Evolutionary conservation across 1,140 invertebrate genomes (phyloP), one percentile per base, ranked within the genome.

Genomic region (Plectrocnemia conspersa): DNA sequence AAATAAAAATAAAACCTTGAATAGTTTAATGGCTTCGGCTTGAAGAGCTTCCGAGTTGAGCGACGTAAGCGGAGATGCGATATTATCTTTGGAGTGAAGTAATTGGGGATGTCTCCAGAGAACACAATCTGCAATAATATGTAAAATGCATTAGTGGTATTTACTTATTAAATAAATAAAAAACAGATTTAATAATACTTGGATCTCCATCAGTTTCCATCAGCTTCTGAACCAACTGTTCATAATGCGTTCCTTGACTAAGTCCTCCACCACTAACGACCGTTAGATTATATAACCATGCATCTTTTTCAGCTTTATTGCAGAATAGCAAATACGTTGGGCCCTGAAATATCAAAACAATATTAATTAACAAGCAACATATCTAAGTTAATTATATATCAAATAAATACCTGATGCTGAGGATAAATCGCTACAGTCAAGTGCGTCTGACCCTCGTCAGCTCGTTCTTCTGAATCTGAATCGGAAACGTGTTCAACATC

Each of bases 151-250:
- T 29, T 29, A 7, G 27, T 32, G 10, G 11, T 9, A 38, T 10
- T 38, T 38, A 38, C n/a, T 29, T 29, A 6, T 29, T 29, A 38
- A 38, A 9, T 15, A 15, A 38, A 38, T 47, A 36, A 35, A 53
- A 19, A 29, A 24, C 18, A 32, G 10, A 18, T 27, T 41, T 19
- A 41, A 41, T 5, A 79, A 79, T 70, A 89, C 88, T 91, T n/a
- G 89, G 82, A 78, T 95, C 92, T 3, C 91, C 93, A 64, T 95
- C 91, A 11, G 88, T 88, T 72, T 95, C 91, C 92, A 97, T 96
- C 9, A 97, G 76, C 73, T 92, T 93, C 65, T 94, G 90, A 9
- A 97, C 85, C 4, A 96, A 72, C 72, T 97, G 92, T 67, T 97
- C 94, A 68, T 93, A 97, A 66, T 95, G 91, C 2, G 93, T 96